Evolutionary conservation across 2,888 invertebrate species (phyloP).

Genomic region (Lomographa bimaculata): DNA sequence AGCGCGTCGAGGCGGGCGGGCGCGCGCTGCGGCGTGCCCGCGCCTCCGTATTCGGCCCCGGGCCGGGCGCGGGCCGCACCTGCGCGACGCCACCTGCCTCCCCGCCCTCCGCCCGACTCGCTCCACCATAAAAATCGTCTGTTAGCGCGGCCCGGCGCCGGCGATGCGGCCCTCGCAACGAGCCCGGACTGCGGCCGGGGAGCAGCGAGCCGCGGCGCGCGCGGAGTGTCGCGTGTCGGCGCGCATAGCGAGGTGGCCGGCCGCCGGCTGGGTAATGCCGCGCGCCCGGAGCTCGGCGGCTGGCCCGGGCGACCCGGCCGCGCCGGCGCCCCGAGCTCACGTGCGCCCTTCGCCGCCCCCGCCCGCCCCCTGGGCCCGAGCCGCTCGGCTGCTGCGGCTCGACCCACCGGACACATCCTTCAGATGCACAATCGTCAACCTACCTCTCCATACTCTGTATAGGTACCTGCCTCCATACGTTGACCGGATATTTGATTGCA

Average conservation of each 20-base stretch:
- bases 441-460: slow-evolving; percentile 62
- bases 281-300: slow-evolving; percentile 59
- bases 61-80: slow-evolving; percentile 73
- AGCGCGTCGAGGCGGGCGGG: slow-evolving; percentile 67
- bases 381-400: slow-evolving; percentile 44
- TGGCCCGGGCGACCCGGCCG: slow-evolving; percentile 73
- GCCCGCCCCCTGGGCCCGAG: slow-evolving; percentile 45
- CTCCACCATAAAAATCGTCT: slow-evolving; percentile 67
- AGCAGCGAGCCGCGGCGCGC: slow-evolving; percentile 64
- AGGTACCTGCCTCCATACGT: slow-evolving; percentile 34
- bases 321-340: slow-evolving; percentile 73
- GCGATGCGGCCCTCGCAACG: slow-evolving; percentile 68
- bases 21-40: slow-evolving; percentile 68
- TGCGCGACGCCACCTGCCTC: slow-evolving; percentile 73
- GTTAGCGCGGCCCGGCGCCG: slow-evolving; percentile 68
- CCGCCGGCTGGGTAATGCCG: slow-evolving; percentile 74
- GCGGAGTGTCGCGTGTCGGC: slow-evolving; percentile 55
- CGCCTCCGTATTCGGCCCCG: slow-evolving; percentile 69
- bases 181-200: slow-evolving; percentile 64
- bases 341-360: slow-evolving; percentile 61
- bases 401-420: slow-evolving; percentile 66
- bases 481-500: slow-evolving; percentile 47
- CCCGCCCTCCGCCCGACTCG: slow-evolving; percentile 64
- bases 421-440: slow-evolving; percentile 73
- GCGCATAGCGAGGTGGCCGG: slow-evolving; percentile 66